phyloP scores from a whole-genome alignment of 2,888 invertebrate genomes.

The Mystacides longicornis region DNA sequence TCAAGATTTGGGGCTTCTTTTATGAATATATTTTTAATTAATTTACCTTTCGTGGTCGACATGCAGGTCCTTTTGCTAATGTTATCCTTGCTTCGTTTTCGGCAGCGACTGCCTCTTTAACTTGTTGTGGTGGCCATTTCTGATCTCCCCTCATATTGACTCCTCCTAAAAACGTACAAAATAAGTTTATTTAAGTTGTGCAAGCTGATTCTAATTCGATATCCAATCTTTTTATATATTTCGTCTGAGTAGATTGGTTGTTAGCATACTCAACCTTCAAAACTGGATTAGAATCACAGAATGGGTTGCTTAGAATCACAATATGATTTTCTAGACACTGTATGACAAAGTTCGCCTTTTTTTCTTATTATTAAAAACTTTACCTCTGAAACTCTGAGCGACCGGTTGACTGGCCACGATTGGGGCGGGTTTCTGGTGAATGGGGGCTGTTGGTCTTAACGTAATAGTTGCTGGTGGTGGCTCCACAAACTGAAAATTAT shows the following conservation, averaged over 20 bases:
- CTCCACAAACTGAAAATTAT: slow-evolving; percentile 35
- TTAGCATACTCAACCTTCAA: background rate
- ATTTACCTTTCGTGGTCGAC: slow-evolving; percentile 62
- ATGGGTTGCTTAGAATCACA: no score
- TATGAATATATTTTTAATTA: no score
- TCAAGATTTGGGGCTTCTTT: no score
- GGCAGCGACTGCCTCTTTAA: slow-evolving; percentile 64
- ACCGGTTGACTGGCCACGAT: slow-evolving; percentile 76
- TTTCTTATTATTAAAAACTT: no score
- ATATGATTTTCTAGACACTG: background rate
- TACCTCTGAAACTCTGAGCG: slow-evolving; percentile 62
- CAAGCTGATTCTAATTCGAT: background rate
- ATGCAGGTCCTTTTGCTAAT: slow-evolving; percentile 67
- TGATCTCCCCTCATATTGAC: slow-evolving; percentile 79
- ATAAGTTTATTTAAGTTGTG: background rate
- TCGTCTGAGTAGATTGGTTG: background rate
- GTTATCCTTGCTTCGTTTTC: slow-evolving; percentile 66
- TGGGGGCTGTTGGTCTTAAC: slow-evolving; percentile 64
- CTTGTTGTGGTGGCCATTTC: slow-evolving; percentile 80
- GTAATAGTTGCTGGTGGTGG: slow-evolving; percentile 65
- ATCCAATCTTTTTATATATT: background rate
- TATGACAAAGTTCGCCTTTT: no score
- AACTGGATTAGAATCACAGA: no score
- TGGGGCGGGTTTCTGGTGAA: slow-evolving; percentile 68
- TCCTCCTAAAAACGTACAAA: slow-evolving; percentile 50